Evolutionary conservation across 2,888 invertebrate species (phyloP), one percentile per base, ranked within the genome.

Genomic region (Cephus rjabovi): DNA sequence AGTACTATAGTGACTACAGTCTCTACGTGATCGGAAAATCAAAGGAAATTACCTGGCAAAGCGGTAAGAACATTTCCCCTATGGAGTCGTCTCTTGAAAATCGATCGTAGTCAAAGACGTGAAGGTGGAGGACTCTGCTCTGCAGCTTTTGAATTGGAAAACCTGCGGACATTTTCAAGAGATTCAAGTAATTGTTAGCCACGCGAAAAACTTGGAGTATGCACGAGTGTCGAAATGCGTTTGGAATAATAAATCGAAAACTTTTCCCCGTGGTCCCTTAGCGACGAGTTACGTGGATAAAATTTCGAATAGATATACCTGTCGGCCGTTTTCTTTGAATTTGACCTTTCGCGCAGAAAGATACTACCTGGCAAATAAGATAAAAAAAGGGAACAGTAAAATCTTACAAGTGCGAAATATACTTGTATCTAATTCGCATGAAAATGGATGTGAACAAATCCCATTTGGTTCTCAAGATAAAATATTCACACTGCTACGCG

Each of bases 21-120:
- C 40, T 56, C 6, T 56, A 56, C 40, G 40, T 56, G 40, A 56
- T 56, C 40, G 40, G 40, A 6, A 23, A 69, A 78, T 76, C 34
- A 77, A 30, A 68, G 37, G 76, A 75, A 85, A 89, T 93, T 93
- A 97, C 97, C 95, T 97, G 97, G 91, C 97, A 97, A 11, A 98
- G 93, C 11, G 98, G 98, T 87, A 98, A 93, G 92, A 97, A 98
- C 83, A 98, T 97, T 92, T 98, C 98, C 4, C 98, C 98, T 88
- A 98, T 98, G 75, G 98, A 97, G 91, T 98, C 98, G 91, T 98
- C 98, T 87, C 98, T 94, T 75, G 98, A 98, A 92, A 98, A 98
- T 87, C 98, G 95, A 92, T 98, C 98, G 92, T 98, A 98, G 92
- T 98, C 98, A 92, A 98, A 98, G 76, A 98, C 98, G 92, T 98